Percentiles rank a stretch among this genome's conserved stretches.
phyloP scores from a whole-genome alignment of 2,797 vertebrate species.

The Orestias chungarensis region DNA sequence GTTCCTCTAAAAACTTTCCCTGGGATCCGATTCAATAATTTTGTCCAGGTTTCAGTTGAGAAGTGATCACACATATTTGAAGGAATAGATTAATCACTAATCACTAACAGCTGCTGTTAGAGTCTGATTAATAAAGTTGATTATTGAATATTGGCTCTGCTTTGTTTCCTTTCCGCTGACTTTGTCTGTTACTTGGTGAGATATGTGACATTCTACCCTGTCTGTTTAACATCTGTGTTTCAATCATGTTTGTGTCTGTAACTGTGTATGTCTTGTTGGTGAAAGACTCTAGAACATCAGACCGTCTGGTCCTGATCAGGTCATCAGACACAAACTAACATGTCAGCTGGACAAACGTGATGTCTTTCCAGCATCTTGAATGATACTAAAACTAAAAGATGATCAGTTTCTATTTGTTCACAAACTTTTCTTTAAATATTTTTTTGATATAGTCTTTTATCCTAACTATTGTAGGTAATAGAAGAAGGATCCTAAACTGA shows the following conservation, averaged over 20 bases:
- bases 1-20: no score
- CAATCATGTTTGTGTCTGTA: not conserved
- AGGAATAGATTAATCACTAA: no score
- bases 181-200: slow-evolving; percentile 67
- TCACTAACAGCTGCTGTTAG: not conserved
- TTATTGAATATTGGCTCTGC: slow-evolving; percentile 6
- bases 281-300: not conserved
- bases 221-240: slow-evolving; percentile 1
- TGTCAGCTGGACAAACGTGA: not conserved
- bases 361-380: not conserved
- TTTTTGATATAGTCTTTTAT: no score
- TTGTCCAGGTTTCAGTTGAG: not conserved
- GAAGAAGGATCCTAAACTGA: not conserved
- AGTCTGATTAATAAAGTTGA: not conserved
- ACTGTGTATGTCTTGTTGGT: not conserved
- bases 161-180: slow-evolving; percentile 55
- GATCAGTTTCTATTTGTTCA: not conserved
- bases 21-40: not conserved
- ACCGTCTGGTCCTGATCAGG: not conserved
- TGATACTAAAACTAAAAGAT: not conserved
- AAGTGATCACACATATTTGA: not conserved
- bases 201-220: slow-evolving; percentile 32
- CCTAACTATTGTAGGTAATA: not conserved
- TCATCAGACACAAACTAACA: not conserved
- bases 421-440: no score